These are phyloP conservation scores for Scatophagus argus DNA, from an alignment of 2,113 vertebrate species.

Conservation along the genomic window DNA sequence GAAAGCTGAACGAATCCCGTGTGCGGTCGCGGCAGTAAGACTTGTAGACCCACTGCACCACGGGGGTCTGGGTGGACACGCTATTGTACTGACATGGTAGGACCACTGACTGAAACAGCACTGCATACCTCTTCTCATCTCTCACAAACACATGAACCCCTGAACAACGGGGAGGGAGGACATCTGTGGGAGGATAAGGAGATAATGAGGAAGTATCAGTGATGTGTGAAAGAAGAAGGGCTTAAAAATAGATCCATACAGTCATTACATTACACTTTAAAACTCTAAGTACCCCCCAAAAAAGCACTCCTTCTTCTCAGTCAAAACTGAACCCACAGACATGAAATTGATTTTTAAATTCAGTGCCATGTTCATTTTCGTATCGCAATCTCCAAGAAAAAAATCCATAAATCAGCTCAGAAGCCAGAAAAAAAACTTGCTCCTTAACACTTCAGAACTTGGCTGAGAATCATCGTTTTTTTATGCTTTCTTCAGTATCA, in stretches of 20 bases:
- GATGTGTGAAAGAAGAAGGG: slow-evolving; percentile 2
- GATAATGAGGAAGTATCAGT: slow-evolving; percentile 7
- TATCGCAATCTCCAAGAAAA: too few relatives aligned
- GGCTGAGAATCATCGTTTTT: not conserved
- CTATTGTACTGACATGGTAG: slow-evolving; percentile 80
- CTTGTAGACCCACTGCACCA: slow-evolving; percentile 82
- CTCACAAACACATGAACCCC: slow-evolving; percentile 73
- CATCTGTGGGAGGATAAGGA: slow-evolving; percentile 46
- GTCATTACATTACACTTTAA: not conserved
- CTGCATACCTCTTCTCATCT: slow-evolving; percentile 69
- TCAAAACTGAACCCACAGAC: not conserved
- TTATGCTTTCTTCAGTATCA: too few relatives aligned
- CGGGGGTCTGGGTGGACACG: slow-evolving; percentile 73
- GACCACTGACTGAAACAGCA: slow-evolving; percentile 78
- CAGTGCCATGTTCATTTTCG: too few relatives aligned
- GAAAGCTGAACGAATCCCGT: slow-evolving; percentile 66
- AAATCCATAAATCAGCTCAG: not conserved
- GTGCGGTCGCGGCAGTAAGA: slow-evolving; percentile 81
- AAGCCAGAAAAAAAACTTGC: not conserved
- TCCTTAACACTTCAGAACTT: not conserved
- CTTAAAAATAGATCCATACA: not conserved
- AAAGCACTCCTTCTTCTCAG: not conserved
- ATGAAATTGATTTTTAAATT: too few relatives aligned
- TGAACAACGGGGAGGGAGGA: slow-evolving; percentile 52
- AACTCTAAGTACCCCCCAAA: not conserved